Base-by-base conservation (phyloP, 2,797 vertebrate genomes). In the Sphaeramia orbicularis region DNA sequence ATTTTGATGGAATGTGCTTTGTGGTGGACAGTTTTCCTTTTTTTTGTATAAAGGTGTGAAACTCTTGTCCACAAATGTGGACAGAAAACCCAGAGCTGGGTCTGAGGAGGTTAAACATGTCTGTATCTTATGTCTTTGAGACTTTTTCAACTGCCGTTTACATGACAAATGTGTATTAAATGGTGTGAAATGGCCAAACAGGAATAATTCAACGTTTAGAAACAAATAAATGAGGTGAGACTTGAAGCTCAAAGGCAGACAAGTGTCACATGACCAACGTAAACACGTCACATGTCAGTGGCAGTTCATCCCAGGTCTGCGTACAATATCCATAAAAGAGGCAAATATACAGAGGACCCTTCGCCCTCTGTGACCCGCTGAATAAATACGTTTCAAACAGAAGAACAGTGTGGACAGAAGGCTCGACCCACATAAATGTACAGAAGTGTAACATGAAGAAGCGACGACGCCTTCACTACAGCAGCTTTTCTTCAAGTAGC, bases 331-430 rank as follows among this genome's bases (percentile, higher is more conserved):
- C 78, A 65, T 47, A 71, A 66, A 83, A 54, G 77, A 91, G 85
- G 79, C 89, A 86, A 78, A 78, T 75, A 38, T 85, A 56, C 81
- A 83, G 89, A 89, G 83, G 87, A 89, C 77, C 83, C 56, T 81
- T 80, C 7, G 73, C 67, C 78, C 78, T 78, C 76, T 11, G 27
- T 37, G 62, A 78, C 32, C 27, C 64, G 30, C 13, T 61, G 59
- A 78, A 76, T 78, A 81, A 86, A 78, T 60, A 76, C 21, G 19
- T 59, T 48, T 42, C 32, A 45, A 70, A 83, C 53, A 56, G 49
- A 83, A 59, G 19, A 41, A n/a, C n/a, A 67, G 4, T 38, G 70
- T 16, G 61, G 72, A 82, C 43, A 41, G 70, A 71, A n/a, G 32
- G 6, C 16, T 57, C 68, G 71, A 56, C 45, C 71, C 30, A 19